Evolutionary conservation across 2,113 vertebrate species (phyloP).

Genomic region (Pteropus alecto): DNA sequence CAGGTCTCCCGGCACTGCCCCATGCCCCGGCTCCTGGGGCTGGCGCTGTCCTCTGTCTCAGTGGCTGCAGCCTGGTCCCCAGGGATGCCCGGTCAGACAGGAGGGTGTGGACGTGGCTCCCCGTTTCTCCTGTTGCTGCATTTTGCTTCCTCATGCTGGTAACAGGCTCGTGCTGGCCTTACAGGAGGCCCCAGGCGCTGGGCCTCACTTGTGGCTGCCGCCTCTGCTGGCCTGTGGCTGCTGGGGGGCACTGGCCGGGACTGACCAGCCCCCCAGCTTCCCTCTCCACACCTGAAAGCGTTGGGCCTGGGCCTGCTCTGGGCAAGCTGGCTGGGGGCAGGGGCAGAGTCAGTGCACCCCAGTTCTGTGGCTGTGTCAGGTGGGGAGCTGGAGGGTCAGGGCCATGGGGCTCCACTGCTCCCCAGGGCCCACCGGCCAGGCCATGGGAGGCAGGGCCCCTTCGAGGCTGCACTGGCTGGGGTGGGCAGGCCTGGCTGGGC

Average conservation of each 20-base stretch:
- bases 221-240: background rate
- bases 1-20: slow-evolving; percentile 57
- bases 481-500: background rate
- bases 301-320: background rate
- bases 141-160: background rate
- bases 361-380: background rate
- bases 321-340: background rate
- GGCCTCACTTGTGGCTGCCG: background rate
- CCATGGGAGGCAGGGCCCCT: background rate
- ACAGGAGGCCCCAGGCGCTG: background rate
- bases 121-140: background rate
- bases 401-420: background rate
- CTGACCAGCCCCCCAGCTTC: background rate
- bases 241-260: background rate
- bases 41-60: background rate
- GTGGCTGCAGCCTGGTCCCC: background rate
- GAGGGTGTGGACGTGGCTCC: background rate
- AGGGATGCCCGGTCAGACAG: background rate
- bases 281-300: background rate
- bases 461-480: background rate
- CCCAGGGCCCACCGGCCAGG: background rate
- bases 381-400: fast-evolving
- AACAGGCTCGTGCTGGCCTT: background rate
- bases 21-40: slow-evolving; percentile 34
- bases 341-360: background rate